Percentiles rank a stretch among this genome's conserved stretches.
These are phyloP conservation scores for Heliocidaris tuberculata DNA, from an alignment of 35 echinoderm and acorn worm genomes.

Conservation along the genomic window DNA sequence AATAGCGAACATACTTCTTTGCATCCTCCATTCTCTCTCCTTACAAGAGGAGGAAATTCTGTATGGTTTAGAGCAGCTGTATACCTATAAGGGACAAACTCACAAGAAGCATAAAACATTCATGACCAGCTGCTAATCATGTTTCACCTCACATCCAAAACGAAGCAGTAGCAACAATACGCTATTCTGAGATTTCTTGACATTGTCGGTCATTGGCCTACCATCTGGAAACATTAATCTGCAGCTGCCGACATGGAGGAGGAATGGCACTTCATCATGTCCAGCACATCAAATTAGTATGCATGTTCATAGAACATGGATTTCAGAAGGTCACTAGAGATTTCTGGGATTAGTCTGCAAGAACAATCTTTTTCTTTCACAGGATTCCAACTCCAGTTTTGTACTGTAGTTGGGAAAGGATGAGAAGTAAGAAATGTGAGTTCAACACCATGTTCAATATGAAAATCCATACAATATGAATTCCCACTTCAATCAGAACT, in stretches of 20 bases:
- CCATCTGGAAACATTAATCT: slow-evolving; percentile 4
- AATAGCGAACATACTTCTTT: background rate
- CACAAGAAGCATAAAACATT: background rate
- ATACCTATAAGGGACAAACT: background rate
- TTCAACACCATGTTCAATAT: no score
- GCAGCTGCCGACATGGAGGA: background rate
- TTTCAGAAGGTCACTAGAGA: background rate
- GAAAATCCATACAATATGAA: no score
- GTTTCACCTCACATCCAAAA: background rate
- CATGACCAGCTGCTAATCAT: background rate
- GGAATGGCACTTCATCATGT: background rate
- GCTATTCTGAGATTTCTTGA: background rate
- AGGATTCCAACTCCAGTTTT: background rate
- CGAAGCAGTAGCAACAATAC: background rate
- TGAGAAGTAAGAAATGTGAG: background rate
- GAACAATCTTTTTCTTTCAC: background rate
- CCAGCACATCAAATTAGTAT: background rate
- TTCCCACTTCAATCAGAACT: no score
- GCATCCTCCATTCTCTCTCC: background rate
- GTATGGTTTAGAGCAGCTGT: background rate
- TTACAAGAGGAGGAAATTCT: background rate
- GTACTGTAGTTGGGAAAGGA: background rate
- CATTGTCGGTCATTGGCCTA: background rate
- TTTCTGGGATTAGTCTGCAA: background rate
- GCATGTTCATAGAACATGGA: slow-evolving; percentile 1